Percentiles rank a stretch among this genome's conserved stretches.
Conservation (phyloP, 2,113 vertebrate genomes). For the Sander vitreus region DNA sequence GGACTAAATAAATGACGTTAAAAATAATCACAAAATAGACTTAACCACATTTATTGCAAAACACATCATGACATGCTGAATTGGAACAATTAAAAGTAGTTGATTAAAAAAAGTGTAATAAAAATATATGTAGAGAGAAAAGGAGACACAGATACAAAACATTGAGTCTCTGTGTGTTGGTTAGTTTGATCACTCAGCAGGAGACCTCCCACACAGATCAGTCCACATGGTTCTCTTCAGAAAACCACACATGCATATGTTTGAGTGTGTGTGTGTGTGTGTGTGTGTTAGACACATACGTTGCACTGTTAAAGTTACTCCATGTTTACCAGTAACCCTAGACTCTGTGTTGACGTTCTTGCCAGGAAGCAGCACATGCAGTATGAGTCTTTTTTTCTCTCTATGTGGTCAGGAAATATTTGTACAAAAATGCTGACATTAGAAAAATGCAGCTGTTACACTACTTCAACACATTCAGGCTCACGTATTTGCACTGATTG, state of each 20-base stretch:
- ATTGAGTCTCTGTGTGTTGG: slow-evolving; percentile 25
- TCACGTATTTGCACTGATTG: neutral
- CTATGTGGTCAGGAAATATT: slow-evolving; percentile 20
- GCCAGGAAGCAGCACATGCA: slow-evolving; percentile 16
- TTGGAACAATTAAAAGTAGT: neutral
- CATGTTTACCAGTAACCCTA: slow-evolving; percentile 41
- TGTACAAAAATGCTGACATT: neutral
- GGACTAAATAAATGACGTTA: no score
- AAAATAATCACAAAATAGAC: neutral
- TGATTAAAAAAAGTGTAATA: neutral
- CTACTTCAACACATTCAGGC: neutral
- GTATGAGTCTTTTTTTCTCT: neutral
- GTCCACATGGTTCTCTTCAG: slow-evolving; percentile 46
- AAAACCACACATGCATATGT: slow-evolving; percentile 42
- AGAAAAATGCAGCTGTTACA: slow-evolving; percentile 1
- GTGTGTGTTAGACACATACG: slow-evolving; percentile 11
- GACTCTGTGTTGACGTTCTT: slow-evolving; percentile 16
- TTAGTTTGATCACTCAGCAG: slow-evolving; percentile 49
- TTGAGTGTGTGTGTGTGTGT: neutral
- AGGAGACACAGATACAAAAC: slow-evolving; percentile 8
- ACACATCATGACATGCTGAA: neutral
- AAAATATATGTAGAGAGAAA: neutral
- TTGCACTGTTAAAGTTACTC: neutral
- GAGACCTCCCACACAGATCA: slow-evolving; percentile 70
- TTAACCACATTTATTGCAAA: neutral